These are phyloP conservation scores for Hirtodrosophila confusa DNA, from an alignment of 2,888 invertebrate genomes.

Conservation along the genomic window DNA sequence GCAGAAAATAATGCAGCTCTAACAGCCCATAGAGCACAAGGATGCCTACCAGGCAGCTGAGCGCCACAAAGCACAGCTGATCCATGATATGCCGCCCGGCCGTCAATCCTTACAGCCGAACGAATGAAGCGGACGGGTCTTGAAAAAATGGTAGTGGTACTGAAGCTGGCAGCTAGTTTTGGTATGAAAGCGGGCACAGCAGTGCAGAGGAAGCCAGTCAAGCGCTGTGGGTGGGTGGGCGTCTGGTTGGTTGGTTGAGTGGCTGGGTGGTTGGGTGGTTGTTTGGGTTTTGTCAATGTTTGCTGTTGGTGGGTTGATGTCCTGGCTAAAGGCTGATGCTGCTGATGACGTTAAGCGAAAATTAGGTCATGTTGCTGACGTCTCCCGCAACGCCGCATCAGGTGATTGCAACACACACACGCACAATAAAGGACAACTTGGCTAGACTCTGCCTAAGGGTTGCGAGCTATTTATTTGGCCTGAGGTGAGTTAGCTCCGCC, in stretches of 20 bases:
- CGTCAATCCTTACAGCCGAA: too few relatives aligned
- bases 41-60: constrained; percentile 75
- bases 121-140: too few relatives aligned
- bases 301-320: constrained; percentile 34
- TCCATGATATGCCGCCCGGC: constrained; percentile 39
- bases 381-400: constrained; percentile 43
- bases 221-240: constrained; percentile 10
- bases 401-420: constrained; percentile 36
- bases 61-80: constrained; percentile 78
- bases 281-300: not conserved
- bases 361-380: constrained; percentile 66
- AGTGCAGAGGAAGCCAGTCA: constrained; percentile 18
- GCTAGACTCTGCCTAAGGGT: too few relatives aligned
- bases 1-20: constrained; percentile 90
- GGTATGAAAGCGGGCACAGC: not conserved
- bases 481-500: too few relatives aligned
- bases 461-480: too few relatives aligned
- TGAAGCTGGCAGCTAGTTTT: constrained; percentile 10
- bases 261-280: not conserved
- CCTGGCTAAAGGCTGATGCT: constrained; percentile 43
- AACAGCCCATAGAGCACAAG: constrained; percentile 87
- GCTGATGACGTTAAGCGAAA: constrained; percentile 18
- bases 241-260: not conserved
- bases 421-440: constrained; percentile 4
- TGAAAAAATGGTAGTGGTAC: too few relatives aligned